phyloP scores from a whole-genome alignment of 2,113 vertebrate genomes.

The Spheniscus mendiculus region DNA sequence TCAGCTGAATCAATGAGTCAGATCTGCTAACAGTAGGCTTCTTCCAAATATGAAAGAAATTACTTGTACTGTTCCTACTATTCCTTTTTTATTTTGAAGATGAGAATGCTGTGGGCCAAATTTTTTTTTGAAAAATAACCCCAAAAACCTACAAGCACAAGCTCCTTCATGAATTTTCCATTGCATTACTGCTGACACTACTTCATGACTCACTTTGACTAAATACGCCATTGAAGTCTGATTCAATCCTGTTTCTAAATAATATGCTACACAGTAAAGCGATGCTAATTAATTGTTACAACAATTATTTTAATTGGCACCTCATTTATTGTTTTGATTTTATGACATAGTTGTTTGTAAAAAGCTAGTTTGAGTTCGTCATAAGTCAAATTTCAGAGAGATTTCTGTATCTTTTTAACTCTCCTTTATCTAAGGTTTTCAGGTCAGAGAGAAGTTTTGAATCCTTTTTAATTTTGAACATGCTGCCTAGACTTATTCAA shows the following conservation, averaged over 20 bases:
- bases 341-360: not conserved
- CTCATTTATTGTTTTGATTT: not conserved
- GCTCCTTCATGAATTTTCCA: not conserved
- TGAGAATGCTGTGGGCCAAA: not conserved
- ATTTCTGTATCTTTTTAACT: not conserved
- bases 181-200: not conserved
- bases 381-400: not conserved
- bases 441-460: not conserved
- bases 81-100: not conserved
- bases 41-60: not conserved
- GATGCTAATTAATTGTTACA: not conserved
- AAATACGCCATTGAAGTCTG: not conserved
- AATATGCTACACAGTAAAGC: not conserved
- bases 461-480: not conserved
- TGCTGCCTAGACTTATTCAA: not conserved
- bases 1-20: not conserved
- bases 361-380: not conserved
- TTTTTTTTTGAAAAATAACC: not conserved
- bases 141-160: not conserved
- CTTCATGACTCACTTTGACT: not conserved
- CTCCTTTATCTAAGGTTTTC: not conserved
- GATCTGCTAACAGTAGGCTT: not conserved
- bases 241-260: not conserved
- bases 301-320: not conserved
- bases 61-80: not conserved